A percentile compares a stretch with the other conserved stretches of the same genome.
Evolutionary conservation across 2,113 vertebrate species (phyloP).

Genomic region (Pseudorasbora parva): DNA sequence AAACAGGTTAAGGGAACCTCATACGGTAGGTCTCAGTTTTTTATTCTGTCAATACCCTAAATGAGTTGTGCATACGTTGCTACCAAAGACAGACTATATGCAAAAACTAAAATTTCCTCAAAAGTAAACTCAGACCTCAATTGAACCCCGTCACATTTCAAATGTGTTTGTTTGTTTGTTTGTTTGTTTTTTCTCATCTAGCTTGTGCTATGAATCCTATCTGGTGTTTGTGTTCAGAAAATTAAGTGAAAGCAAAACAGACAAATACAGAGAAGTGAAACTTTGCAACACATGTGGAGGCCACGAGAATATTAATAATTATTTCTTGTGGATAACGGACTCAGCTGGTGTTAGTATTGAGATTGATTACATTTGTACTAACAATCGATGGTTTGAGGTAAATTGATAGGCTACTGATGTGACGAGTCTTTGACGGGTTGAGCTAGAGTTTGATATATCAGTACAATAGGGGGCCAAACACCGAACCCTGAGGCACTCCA

Average conservation of each 20-base stretch:
- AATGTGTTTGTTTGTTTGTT: neutral
- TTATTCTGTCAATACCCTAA: neutral
- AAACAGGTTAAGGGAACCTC: conserved; percentile 84
- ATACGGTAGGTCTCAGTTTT: conserved; percentile 78
- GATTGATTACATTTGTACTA: neutral
- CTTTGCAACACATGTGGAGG: neutral
- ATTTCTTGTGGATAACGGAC: neutral
- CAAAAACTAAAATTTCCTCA: neutral
- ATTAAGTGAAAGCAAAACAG: neutral
- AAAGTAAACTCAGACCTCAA: neutral
- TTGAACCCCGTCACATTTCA: neutral
- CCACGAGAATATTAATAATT: neutral
- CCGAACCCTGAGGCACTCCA: too few relatives aligned
- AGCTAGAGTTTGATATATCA: neutral
- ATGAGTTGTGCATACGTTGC: neutral
- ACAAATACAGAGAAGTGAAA: conserved; percentile 44
- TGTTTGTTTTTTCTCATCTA: neutral
- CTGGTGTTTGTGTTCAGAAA: neutral
- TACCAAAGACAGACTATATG: neutral
- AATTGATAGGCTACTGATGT: neutral
- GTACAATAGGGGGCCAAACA: neutral
- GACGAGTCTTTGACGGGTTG: neutral
- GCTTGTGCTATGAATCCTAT: neutral
- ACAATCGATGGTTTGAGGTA: neutral
- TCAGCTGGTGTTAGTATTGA: neutral